Evolutionary conservation across 2,797 vertebrate species (phyloP), one percentile per base, ranked within the genome.

Genomic region (Acanthurus tractus): DNA sequence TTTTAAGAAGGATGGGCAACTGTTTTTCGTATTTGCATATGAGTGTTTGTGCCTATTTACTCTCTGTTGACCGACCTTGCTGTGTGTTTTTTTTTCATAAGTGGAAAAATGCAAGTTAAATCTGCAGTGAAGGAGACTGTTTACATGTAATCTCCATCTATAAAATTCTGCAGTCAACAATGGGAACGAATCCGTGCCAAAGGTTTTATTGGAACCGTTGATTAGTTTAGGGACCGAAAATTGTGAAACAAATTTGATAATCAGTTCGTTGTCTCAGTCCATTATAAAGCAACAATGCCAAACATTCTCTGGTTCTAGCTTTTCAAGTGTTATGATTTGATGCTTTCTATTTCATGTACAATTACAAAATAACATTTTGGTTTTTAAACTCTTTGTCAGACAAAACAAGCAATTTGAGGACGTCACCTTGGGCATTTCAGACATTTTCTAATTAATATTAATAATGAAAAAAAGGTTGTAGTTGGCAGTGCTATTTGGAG

Each of bases 381-480:
- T 9, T 6, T 49, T 63, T 66, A 42, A 48, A 4, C 38, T 40
- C 8, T 48, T 8, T 53, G 40, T 40, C 0, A 5, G 38, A 45
- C n/a, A 74, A 58, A 58, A 23, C 4, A 0, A 45, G n/a, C 10
- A 36, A 18, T 77, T 25, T 64, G 25, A 63, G 17, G 23, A 36
- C 11, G 14, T 52, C 45, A 25, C 36, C 52, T 45, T 54, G 49
- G 42, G 25, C 46, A 36, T 63, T 70, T 62, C 20, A 12, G 20
- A 22, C 23, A 46, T 20, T 57, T 52, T 44, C 18, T 56, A 6
- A 65, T 48, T 68, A 25, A 48, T 22, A 13, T 42, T 34, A 38
- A 64, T 70, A 29, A 40, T 40, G 8, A 58, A 58, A 74, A 29
- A 44, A 45, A 73, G 50, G 34, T 59, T 18, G 23, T 23, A 15